Conservation (phyloP, 1,140 invertebrate genomes). For the Colletes gigas region DNA sequence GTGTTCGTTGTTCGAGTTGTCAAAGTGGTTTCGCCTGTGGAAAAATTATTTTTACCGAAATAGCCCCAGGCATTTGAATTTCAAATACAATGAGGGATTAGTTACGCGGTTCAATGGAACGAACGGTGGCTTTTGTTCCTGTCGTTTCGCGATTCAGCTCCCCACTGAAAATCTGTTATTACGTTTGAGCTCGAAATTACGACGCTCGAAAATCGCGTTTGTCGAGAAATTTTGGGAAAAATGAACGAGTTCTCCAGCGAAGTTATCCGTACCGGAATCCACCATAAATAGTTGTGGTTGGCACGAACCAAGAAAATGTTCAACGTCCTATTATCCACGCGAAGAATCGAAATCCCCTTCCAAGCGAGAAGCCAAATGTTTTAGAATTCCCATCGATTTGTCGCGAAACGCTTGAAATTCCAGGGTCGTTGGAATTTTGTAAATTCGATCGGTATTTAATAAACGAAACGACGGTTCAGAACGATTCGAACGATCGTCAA, state of each 20-base stretch:
- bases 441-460: neutral
- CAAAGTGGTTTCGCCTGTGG: neutral
- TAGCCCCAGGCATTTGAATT: neutral
- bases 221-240: constrained; percentile 3
- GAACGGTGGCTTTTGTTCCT: neutral
- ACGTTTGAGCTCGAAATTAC: neutral
- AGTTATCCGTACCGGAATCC: constrained; percentile 40
- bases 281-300: constrained; percentile 42
- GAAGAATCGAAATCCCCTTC: constrained; percentile 20
- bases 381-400: neutral
- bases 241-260: constrained; percentile 27
- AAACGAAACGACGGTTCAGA: no score
- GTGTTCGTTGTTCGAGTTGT: neutral
- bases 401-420: neutral
- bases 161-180: neutral
- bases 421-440: neutral
- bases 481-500: neutral
- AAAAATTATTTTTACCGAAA: constrained; percentile 1
- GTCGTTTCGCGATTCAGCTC: neutral
- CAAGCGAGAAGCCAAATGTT: constrained; percentile 19
- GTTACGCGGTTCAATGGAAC: neutral
- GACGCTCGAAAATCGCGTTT: no score
- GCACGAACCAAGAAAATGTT: constrained; percentile 32
- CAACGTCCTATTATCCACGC: constrained; percentile 33
- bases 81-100: neutral